Conservation (phyloP, 2,113 vertebrate species). For the Gorsachius goisagi region DNA sequence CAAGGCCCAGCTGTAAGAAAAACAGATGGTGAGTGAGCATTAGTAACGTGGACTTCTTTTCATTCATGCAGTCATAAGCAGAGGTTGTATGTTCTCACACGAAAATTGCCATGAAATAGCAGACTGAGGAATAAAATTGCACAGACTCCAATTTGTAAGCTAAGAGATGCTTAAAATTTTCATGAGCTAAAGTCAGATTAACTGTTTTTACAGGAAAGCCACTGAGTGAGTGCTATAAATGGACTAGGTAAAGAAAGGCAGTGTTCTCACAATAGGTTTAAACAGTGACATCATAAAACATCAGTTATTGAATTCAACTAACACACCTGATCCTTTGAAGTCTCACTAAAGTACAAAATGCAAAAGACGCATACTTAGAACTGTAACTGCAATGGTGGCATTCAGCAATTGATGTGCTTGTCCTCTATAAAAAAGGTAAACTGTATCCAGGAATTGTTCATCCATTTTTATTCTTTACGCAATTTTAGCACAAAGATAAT, state of each 20-base stretch:
- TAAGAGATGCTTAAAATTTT: background rate
- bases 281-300: background rate
- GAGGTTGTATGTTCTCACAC: conserved; percentile 34
- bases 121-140: background rate
- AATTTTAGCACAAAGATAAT: conserved; percentile 66
- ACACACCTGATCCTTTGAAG: background rate
- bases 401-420: background rate
- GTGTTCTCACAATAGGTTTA: background rate
- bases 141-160: background rate
- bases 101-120: conserved; percentile 46
- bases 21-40: conserved; percentile 72
- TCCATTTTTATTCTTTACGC: conserved; percentile 40
- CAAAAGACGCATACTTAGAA: background rate
- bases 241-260: background rate
- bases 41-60: conserved; percentile 47
- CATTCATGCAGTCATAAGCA: conserved; percentile 51
- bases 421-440: background rate
- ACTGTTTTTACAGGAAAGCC: background rate
- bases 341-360: background rate
- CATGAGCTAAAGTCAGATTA: background rate
- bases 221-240: background rate
- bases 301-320: background rate
- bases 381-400: background rate
- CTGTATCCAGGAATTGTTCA: background rate
- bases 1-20: conserved; percentile 74